Conservation (phyloP, 2,888 invertebrate genomes). For the Mayetiola destructor region DNA sequence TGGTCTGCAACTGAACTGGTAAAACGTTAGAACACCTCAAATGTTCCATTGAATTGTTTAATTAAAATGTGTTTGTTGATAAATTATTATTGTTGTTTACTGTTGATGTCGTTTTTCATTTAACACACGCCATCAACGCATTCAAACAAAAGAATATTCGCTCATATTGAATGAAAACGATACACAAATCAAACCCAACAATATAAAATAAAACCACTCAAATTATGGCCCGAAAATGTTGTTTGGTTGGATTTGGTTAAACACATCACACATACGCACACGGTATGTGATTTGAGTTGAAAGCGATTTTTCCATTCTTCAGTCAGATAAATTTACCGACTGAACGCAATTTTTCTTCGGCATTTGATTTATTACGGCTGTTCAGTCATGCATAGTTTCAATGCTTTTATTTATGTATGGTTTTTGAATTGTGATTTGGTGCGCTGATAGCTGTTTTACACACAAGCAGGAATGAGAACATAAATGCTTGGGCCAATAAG, state of each 20-base stretch:
- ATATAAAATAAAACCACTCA: neutral
- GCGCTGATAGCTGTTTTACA: neutral
- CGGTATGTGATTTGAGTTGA: conserved; percentile 1
- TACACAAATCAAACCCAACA: neutral
- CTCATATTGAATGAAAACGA: neutral
- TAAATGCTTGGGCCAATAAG: neutral
- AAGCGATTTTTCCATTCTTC: conserved; percentile 8
- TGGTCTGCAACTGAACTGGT: neutral
- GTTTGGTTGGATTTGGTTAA: conserved; percentile 1
- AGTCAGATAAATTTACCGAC: conserved; percentile 5
- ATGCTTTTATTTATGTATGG: conserved; percentile 8
- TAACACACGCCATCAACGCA: neutral
- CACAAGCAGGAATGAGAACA: neutral
- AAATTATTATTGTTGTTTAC: neutral
- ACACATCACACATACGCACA: too few relatives aligned
- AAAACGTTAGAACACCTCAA: neutral
- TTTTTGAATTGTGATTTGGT: neutral
- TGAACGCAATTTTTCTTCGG: conserved; percentile 3
- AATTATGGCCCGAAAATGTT: neutral
- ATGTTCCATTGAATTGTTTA: conserved; percentile 5
- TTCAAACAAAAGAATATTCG: neutral
- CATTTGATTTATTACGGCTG: conserved; percentile 11
- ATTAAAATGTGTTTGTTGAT: neutral
- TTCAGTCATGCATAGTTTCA: conserved; percentile 6
- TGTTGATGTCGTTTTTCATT: neutral